Evolutionary conservation across 1,140 invertebrate species (phyloP).

Genomic region (Helicoverpa armigera): DNA sequence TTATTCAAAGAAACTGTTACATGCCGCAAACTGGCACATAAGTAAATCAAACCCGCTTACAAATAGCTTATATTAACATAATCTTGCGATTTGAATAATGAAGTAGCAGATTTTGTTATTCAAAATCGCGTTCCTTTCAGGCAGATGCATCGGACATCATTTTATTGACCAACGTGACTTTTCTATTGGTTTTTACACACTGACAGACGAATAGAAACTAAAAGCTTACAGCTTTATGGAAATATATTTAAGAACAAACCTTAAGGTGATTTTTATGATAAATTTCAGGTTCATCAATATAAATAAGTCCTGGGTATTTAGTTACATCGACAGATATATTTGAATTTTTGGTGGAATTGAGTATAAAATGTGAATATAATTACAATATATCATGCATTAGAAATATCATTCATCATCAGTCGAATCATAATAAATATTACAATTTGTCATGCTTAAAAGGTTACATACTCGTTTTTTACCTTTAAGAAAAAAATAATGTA

Average conservation of each 20-base stretch:
- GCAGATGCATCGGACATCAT: slow-evolving; percentile 63
- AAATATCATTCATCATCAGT: slow-evolving; percentile 29
- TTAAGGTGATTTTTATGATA: slow-evolving; percentile 46
- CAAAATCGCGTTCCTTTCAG: slow-evolving; percentile 63
- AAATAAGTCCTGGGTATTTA: slow-evolving; percentile 40
- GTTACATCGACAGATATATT: slow-evolving; percentile 40
- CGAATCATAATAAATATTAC: slow-evolving; percentile 32
- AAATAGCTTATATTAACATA: slow-evolving; percentile 80
- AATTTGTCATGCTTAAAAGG: slow-evolving; percentile 36
- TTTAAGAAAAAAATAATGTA: neutral
- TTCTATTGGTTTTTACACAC: slow-evolving; percentile 57
- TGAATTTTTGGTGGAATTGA: slow-evolving; percentile 23
- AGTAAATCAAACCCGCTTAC: slow-evolving; percentile 81
- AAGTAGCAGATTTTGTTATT: slow-evolving; percentile 72
- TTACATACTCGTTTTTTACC: slow-evolving; percentile 5
- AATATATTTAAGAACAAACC: slow-evolving; percentile 49
- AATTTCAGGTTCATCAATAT: slow-evolving; percentile 45
- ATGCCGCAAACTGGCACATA: slow-evolving; percentile 65
- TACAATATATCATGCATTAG: slow-evolving; percentile 40
- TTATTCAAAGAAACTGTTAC: slow-evolving; percentile 72
- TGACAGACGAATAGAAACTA: slow-evolving; percentile 55
- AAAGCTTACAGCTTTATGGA: slow-evolving; percentile 57
- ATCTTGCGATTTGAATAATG: slow-evolving; percentile 82
- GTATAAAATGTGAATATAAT: slow-evolving; percentile 34
- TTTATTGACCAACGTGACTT: slow-evolving; percentile 59